Percentiles rank a stretch among this genome's conserved stretches.
Evolutionary conservation across 2,113 vertebrate species (phyloP).

Genomic region (Gallinago media): DNA sequence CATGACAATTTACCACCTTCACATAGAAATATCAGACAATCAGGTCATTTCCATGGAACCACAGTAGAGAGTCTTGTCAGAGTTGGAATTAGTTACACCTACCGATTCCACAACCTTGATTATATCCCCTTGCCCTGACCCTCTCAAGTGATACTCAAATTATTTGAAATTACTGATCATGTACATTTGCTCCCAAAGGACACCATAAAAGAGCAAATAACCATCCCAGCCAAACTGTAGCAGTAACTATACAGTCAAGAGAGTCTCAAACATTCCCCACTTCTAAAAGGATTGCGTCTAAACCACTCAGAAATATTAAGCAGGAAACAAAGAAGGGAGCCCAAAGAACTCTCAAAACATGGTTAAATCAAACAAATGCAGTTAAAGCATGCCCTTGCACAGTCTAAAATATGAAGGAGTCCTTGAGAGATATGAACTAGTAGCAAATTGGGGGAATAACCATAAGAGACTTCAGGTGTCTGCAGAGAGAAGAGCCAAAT

Average conservation of each 20-base stretch:
- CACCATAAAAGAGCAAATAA: neutral
- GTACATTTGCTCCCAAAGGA: neutral
- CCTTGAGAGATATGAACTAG: neutral
- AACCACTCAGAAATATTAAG: neutral
- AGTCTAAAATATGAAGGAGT: neutral
- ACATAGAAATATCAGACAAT: neutral
- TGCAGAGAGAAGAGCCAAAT: neutral
- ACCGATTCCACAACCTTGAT: neutral
- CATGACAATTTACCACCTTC: neutral
- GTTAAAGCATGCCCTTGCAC: neutral
- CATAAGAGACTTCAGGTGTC: neutral
- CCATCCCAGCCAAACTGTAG: neutral
- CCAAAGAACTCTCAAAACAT: neutral
- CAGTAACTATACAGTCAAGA: neutral
- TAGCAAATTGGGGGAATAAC: neutral
- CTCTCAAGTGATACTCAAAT: neutral
- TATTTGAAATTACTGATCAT: neutral
- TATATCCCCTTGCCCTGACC: neutral
- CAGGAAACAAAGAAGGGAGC: neutral
- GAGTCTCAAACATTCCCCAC: neutral
- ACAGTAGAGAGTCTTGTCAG: neutral
- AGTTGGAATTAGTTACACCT: neutral
- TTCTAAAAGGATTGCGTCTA: neutral
- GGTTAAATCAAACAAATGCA: neutral
- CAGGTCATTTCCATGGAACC: neutral